Base-by-base conservation (phyloP, 2,113 vertebrate species). In the Salvelinus namaycush region DNA sequence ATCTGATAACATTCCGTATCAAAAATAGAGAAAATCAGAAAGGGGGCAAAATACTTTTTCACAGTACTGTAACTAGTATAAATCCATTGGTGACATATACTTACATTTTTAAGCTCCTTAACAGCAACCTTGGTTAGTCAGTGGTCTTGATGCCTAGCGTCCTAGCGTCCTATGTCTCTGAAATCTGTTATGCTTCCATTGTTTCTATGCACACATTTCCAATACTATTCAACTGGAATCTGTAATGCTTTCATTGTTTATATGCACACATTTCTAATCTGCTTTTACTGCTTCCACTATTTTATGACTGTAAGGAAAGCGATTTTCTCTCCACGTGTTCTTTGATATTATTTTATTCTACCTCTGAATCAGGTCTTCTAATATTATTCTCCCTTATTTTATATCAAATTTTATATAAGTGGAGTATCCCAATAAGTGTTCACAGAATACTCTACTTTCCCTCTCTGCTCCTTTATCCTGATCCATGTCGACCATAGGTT, bases 401-500 rank as follows among this genome's bases (percentile, higher is more conserved):
- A 14, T 51, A 11, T 3, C 13, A 7, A 34, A 34, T 34, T 18
- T 22, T 39, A 9, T 64, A 16, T 73, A 31, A 73, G 29, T 8
- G 29, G 48, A 67, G 24, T 29, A 76, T 62, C 84, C 57, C 65
- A 68, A 60, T 81, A 70, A 29, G 20, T 60, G 62, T 68, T 2
- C 75, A 20, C 74, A 39, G 81, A 87, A 60, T 49, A 51, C 18
- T 57, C 13, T 57, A 7, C 72, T 24, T 57, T 82, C 81, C 83
- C 72, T 84, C 71, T 81, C 71, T 72, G 76, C 76, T 72, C 70
- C 11, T 24, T 39, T 39, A 6, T 71, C 71, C 60, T 51, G 29
- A 66, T 72, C 80, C 54, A 62, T 67, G 84, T 84, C 83, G 89
- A 83, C 87, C 85, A 77, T 77, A 67, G 75, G 85, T 86, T 89